Percentiles rank a stretch among this genome's conserved stretches.
Evolutionary conservation across 2,113 vertebrate species (phyloP).

Genomic region (Columba janthina): DNA sequence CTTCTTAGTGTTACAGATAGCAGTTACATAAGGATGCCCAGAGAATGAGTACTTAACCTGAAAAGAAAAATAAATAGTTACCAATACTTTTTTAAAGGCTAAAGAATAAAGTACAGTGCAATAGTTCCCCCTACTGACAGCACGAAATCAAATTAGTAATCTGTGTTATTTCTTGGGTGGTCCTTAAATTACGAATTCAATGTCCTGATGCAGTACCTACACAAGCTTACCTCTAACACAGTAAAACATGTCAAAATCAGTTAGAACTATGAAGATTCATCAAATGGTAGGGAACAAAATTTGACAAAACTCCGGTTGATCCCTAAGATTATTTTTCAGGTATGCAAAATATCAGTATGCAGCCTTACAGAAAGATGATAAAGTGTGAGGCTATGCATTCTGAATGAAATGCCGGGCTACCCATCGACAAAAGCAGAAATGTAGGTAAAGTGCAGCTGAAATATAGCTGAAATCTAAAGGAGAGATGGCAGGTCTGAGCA

Average conservation of each 20-base stretch:
- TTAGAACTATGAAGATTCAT: fast-evolving
- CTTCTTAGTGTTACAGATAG: neutral
- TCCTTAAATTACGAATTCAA: neutral
- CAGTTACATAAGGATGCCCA: neutral
- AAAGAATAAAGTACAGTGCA: conserved; percentile 20
- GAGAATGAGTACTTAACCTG: neutral
- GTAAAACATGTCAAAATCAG: neutral
- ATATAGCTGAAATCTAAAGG: neutral
- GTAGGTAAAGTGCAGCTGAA: neutral
- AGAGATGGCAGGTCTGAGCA: neutral
- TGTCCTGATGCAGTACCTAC: neutral
- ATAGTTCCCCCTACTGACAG: conserved; percentile 65
- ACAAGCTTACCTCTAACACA: neutral
- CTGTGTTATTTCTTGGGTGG: neutral
- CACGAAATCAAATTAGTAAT: neutral
- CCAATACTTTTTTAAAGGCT: neutral
- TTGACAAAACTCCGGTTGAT: neutral
- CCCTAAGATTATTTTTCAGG: neutral
- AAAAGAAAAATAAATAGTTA: neutral
- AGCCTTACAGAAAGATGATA: neutral
- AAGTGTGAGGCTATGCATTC: neutral
- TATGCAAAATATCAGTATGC: neutral
- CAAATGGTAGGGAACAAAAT: neutral
- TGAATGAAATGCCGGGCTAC: neutral
- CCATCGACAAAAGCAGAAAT: neutral